Evolutionary conservation across 2,113 vertebrate genomes (phyloP).

Genomic region (Coregonus clupeaformis): DNA sequence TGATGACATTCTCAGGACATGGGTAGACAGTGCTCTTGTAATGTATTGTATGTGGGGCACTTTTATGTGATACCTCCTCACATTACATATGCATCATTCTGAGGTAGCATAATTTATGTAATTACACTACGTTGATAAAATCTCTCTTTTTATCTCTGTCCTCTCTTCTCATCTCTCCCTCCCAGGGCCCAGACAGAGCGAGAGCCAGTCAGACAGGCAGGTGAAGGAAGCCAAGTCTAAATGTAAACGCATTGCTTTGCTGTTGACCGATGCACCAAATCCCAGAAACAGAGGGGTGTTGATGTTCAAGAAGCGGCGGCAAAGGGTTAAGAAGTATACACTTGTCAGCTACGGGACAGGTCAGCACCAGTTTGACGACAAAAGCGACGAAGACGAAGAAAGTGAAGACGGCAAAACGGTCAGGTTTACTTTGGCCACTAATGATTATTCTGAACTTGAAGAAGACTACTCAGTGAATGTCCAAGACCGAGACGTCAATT

Average conservation of each 20-base stretch:
- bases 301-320: slow-evolving; percentile 87
- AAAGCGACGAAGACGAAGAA: slow-evolving; percentile 75
- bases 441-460: slow-evolving; percentile 86
- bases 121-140: neutral
- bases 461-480: slow-evolving; percentile 77
- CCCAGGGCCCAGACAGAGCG: slow-evolving; percentile 79
- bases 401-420: slow-evolving; percentile 67
- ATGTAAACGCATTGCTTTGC: slow-evolving; percentile 87
- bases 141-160: neutral
- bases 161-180: slow-evolving; percentile 7
- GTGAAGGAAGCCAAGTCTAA: slow-evolving; percentile 91
- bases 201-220: slow-evolving; percentile 86
- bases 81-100: too few species aligned
- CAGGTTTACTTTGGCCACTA: slow-evolving; percentile 74
- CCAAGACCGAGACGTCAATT: slow-evolving; percentile 65
- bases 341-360: slow-evolving; percentile 92
- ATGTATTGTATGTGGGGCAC: too few species aligned
- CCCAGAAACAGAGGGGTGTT: slow-evolving; percentile 89
- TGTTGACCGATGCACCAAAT: slow-evolving; percentile 85
- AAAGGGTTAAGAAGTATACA: slow-evolving; percentile 87
- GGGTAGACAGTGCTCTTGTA: too few species aligned
- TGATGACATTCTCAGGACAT: too few species aligned
- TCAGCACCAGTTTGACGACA: slow-evolving; percentile 70
- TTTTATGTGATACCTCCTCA: too few species aligned
- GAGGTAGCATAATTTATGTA: neutral